Evolutionary conservation across 2,888 invertebrate genomes (phyloP).

Genomic region (Vannuccia rotundouncinata): DNA sequence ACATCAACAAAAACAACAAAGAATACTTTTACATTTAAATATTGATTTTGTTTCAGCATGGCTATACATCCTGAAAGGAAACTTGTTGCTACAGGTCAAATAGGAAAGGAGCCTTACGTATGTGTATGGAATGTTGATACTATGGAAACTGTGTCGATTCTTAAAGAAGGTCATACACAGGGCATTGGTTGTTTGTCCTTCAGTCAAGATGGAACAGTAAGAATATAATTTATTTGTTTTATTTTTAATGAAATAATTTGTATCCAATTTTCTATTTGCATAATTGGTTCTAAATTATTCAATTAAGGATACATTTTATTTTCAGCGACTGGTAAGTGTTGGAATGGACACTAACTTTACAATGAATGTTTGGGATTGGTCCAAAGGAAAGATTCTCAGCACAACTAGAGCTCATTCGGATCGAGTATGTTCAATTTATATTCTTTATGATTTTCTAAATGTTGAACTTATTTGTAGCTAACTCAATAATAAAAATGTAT

Average conservation of each 20-base stretch:
- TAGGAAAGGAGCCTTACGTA: constrained; percentile 56
- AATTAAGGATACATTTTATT: too few relatives aligned
- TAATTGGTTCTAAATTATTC: too few relatives aligned
- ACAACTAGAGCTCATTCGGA: constrained; percentile 53
- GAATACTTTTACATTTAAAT: neutral
- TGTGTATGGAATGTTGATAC: constrained; percentile 56
- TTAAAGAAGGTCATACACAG: constrained; percentile 56
- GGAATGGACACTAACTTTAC: constrained; percentile 53
- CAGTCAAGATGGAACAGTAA: constrained; percentile 52
- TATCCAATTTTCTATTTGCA: too few relatives aligned
- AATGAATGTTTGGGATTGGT: constrained; percentile 57
- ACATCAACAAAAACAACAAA: too few relatives aligned
- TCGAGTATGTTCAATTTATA: constrained; percentile 46
- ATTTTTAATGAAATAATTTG: too few relatives aligned
- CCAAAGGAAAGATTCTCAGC: constrained; percentile 53
- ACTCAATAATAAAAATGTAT: neutral
- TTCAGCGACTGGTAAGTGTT: constrained; percentile 52
- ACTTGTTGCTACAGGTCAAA: constrained; percentile 57
- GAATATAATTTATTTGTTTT: too few relatives aligned
- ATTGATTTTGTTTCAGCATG: constrained; percentile 46
- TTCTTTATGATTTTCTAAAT: too few relatives aligned
- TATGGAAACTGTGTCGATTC: constrained; percentile 52
- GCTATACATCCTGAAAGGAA: constrained; percentile 54
- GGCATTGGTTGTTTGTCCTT: constrained; percentile 56
- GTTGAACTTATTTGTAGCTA: too few relatives aligned